Evolutionary conservation across 2,888 invertebrate species (phyloP).

Genomic region (Capitulum mitella): DNA sequence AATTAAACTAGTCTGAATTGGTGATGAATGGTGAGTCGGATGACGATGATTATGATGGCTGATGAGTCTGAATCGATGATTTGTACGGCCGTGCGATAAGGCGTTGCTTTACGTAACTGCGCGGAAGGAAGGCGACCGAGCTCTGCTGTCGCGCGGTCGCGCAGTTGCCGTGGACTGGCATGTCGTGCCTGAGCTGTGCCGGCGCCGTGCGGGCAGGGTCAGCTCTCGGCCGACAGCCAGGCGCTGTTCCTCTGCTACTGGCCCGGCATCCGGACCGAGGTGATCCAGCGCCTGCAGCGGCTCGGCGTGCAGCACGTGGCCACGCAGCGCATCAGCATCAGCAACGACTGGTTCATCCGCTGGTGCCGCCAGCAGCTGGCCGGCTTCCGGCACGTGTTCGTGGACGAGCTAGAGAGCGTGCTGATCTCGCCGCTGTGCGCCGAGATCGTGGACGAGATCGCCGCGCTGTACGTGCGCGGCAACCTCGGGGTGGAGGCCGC

Average conservation of each 20-base stretch:
- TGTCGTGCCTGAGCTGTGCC: too few species aligned
- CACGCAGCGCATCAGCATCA: constrained; percentile 15
- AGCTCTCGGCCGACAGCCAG: not conserved
- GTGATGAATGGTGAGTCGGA: too few species aligned
- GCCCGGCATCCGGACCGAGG: not conserved
- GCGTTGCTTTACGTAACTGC: too few species aligned
- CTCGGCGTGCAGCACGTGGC: constrained; percentile 7
- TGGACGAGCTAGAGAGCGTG: constrained; percentile 22
- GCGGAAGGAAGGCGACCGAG: too few species aligned
- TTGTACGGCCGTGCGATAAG: too few species aligned
- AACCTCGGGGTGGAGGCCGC: not conserved
- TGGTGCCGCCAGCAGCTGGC: constrained; percentile 14
- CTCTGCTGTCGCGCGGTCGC: too few species aligned
- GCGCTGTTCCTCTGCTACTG: constrained; percentile 21
- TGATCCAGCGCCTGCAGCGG: constrained; percentile 9
- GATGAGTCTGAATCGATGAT: too few species aligned
- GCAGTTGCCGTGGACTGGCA: too few species aligned
- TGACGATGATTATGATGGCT: too few species aligned
- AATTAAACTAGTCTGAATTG: too few species aligned
- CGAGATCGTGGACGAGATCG: constrained; percentile 17
- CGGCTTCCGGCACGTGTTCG: constrained; percentile 14
- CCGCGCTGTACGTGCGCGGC: not conserved
- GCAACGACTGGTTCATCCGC: constrained; percentile 19
- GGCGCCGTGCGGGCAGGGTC: not conserved
- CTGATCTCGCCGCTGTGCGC: constrained; percentile 16